Conservation (phyloP, 2,797 vertebrate species). For the Tokudaia muenninki region DNA sequence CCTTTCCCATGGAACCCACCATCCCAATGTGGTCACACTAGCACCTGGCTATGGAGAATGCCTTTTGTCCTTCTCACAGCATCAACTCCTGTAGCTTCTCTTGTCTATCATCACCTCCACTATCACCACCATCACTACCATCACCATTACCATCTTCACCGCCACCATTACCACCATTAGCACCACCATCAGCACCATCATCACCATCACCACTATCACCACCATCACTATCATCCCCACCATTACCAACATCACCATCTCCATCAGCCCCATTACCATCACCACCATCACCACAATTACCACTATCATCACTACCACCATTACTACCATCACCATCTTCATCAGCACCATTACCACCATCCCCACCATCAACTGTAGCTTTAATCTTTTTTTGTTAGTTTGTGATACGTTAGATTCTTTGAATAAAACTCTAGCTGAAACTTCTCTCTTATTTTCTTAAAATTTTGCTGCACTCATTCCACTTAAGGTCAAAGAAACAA, state of each 20-base stretch:
- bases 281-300: background rate
- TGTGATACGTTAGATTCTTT: background rate
- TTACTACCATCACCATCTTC: fast-evolving
- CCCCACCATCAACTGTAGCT: background rate
- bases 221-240: background rate
- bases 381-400: background rate
- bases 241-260: fast-evolving
- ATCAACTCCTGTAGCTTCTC: background rate
- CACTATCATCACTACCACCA: background rate
- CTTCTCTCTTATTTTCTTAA: background rate
- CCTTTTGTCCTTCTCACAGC: background rate
- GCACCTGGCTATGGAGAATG: background rate
- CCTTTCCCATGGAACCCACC: background rate
- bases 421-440: background rate
- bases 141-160: fast-evolving
- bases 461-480: background rate
- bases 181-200: background rate
- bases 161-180: background rate
- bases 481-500: conserved; percentile 7
- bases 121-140: background rate
- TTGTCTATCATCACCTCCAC: background rate
- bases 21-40: background rate
- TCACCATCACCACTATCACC: background rate
- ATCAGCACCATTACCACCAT: background rate
- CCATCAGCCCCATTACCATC: fast-evolving